phyloP scores from a whole-genome alignment of 1,140 invertebrate species.

The Achroia grisella region DNA sequence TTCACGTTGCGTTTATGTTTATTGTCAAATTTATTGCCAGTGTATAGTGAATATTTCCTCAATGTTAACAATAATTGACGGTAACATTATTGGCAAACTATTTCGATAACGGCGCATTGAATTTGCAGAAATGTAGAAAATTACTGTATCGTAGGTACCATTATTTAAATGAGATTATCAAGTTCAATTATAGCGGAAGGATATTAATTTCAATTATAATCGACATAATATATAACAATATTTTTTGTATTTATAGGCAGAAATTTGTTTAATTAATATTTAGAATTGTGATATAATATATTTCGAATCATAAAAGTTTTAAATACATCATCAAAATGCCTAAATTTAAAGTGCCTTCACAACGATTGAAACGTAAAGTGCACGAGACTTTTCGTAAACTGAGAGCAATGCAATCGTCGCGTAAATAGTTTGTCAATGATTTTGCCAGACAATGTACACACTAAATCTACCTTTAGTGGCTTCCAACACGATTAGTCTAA shows the following conservation, averaged over 20 bases:
- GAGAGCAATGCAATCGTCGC: conserved; percentile 10
- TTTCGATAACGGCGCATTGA: not conserved
- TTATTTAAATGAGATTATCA: too few species aligned
- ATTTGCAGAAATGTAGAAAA: too few species aligned
- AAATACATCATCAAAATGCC: conserved; percentile 22
- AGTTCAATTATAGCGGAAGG: too few species aligned
- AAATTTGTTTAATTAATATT: too few species aligned
- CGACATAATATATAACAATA: too few species aligned
- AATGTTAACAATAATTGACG: conserved; percentile 6
- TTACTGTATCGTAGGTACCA: too few species aligned
- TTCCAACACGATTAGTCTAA: conserved; percentile 30
- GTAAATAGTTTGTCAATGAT: conserved; percentile 21
- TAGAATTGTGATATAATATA: too few species aligned
- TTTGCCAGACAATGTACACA: conserved; percentile 7
- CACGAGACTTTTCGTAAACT: conserved; percentile 13
- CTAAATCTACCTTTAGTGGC: conserved; percentile 28
- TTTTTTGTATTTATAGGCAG: too few species aligned
- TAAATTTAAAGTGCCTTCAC: conserved; percentile 68
- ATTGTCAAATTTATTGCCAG: conserved; percentile 17
- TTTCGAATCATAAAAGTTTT: conserved; percentile 1
- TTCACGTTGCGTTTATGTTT: conserved; percentile 25
- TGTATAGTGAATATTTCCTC: conserved; percentile 1
- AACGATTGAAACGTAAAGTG: conserved; percentile 36
- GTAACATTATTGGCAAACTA: conserved; percentile 9
- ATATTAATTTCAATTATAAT: too few species aligned